Evolutionary conservation across 1,140 invertebrate species (phyloP).

Genomic region (Pollicipes pollicipes): DNA sequence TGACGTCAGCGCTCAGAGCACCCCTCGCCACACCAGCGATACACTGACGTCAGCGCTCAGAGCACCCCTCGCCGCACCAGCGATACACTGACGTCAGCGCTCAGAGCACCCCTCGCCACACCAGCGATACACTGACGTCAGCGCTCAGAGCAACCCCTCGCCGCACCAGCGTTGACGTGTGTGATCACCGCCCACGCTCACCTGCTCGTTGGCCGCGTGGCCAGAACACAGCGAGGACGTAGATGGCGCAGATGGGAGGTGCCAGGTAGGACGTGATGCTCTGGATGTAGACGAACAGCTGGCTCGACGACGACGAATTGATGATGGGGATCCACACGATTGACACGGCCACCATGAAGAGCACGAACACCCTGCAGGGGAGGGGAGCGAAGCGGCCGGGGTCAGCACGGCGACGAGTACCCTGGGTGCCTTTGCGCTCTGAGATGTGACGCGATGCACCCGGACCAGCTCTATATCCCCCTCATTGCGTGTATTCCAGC

Average conservation of each 20-base stretch:
- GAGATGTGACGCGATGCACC: neutral
- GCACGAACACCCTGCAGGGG: slow-evolving; percentile 29
- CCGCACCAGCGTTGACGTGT: too few relatives aligned
- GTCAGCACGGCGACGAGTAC: neutral
- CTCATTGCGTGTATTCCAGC: too few relatives aligned
- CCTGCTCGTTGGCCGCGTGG: slow-evolving; percentile 33
- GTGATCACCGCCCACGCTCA: slow-evolving; percentile 7
- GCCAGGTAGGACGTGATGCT: slow-evolving; percentile 35
- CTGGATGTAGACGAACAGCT: slow-evolving; percentile 38
- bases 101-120: too few relatives aligned
- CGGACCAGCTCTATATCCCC: too few relatives aligned
- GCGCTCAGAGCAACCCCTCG: neutral
- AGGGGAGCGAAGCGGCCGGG: slow-evolving; percentile 8
- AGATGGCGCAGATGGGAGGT: slow-evolving; percentile 37
- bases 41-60: neutral
- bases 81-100: too few relatives aligned
- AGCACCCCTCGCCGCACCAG: too few relatives aligned
- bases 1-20: too few relatives aligned
- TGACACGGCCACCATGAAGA: slow-evolving; percentile 32
- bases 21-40: neutral
- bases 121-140: neutral
- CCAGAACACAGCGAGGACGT: slow-evolving; percentile 34
- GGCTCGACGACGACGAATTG: slow-evolving; percentile 19
- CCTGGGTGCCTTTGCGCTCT: neutral
- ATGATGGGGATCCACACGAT: slow-evolving; percentile 38